phyloP scores from a whole-genome alignment of 2,888 invertebrate genomes.

The Dendrolimus houi region DNA sequence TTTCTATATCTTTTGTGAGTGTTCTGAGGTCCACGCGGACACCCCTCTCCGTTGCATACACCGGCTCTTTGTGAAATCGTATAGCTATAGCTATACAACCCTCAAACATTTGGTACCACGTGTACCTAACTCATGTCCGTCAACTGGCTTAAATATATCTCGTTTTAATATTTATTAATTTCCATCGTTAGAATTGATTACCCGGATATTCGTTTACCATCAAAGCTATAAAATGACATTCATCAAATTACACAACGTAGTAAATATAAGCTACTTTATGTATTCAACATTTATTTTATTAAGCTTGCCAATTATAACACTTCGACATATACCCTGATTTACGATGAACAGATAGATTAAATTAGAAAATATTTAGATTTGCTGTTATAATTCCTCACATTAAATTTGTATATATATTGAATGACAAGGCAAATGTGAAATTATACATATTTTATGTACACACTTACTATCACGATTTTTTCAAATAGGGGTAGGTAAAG shows the following conservation, averaged over 20 bases:
- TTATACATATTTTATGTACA: too few relatives aligned
- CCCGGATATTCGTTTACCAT: neutral
- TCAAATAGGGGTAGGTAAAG: too few relatives aligned
- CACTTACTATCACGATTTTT: too few relatives aligned
- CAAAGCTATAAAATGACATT: neutral
- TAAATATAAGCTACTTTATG: neutral
- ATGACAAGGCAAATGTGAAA: too few relatives aligned
- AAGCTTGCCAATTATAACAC: neutral
- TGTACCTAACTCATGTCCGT: too few relatives aligned
- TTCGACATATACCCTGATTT: neutral
- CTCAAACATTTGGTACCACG: too few relatives aligned
- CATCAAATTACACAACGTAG: neutral
- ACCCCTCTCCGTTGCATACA: too few relatives aligned
- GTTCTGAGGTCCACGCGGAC: too few relatives aligned
- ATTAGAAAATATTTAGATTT: neutral
- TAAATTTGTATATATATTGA: too few relatives aligned
- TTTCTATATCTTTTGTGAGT: too few relatives aligned
- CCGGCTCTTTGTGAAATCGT: too few relatives aligned
- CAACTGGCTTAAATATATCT: neutral
- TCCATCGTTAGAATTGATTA: neutral
- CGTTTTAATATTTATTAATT: neutral
- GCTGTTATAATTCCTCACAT: neutral
- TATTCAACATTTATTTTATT: neutral
- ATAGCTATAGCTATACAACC: too few relatives aligned
- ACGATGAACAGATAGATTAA: neutral